A percentile compares a stretch with the other conserved stretches of the same genome.
Evolutionary conservation across 1,140 invertebrate genomes (phyloP).

Genomic region (Trypoxylus dichotomus): DNA sequence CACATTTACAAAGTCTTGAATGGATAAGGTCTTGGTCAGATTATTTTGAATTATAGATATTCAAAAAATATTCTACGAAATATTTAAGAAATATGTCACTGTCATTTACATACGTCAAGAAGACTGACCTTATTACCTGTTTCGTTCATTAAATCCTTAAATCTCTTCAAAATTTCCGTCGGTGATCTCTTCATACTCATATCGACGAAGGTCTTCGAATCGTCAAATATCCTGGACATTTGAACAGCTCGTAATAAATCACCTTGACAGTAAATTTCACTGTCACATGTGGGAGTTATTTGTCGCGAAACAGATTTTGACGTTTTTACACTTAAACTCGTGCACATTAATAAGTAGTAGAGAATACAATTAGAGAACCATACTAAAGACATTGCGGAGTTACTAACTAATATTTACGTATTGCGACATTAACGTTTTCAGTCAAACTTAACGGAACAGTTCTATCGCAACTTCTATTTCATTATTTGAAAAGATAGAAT

Average conservation of each 20-base stretch:
- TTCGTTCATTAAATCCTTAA: constrained; percentile 65
- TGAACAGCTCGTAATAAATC: constrained; percentile 79
- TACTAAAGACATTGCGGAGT: neutral
- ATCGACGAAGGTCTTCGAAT: constrained; percentile 90
- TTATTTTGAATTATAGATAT: too few relatives aligned
- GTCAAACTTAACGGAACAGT: neutral
- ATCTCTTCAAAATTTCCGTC: constrained; percentile 63
- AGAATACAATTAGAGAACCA: neutral
- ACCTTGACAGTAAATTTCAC: constrained; percentile 78
- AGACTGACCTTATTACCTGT: constrained; percentile 20
- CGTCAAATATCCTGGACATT: constrained; percentile 69
- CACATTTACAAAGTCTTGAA: too few relatives aligned
- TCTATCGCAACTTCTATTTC: neutral
- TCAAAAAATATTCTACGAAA: too few relatives aligned
- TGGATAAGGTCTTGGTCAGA: too few relatives aligned
- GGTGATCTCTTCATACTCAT: constrained; percentile 70
- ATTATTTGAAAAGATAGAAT: too few relatives aligned
- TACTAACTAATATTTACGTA: neutral
- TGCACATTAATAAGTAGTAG: neutral
- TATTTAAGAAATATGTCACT: neutral
- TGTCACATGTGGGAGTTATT: constrained; percentile 48
- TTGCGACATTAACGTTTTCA: neutral
- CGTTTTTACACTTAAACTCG: neutral
- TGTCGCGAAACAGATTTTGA: neutral
- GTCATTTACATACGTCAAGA: neutral